These are phyloP conservation scores for Muntiacus muntjak DNA, from an alignment of 2,113 vertebrate species.

Conservation along the genomic window DNA sequence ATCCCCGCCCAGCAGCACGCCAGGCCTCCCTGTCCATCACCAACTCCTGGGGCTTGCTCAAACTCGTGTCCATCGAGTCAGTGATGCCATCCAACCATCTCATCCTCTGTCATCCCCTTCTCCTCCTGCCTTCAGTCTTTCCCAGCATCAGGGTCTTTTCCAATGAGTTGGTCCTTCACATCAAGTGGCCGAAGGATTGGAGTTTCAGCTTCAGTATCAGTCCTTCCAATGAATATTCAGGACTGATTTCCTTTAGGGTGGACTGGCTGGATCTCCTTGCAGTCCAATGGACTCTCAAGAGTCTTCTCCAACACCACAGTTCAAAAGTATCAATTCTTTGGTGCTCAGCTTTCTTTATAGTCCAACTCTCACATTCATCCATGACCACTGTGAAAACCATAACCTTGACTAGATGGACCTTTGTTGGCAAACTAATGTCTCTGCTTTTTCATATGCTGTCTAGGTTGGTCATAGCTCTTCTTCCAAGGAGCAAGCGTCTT, in stretches of 20 bases:
- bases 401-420: background rate
- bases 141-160: background rate
- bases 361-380: background rate
- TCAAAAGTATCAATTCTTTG: background rate
- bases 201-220: background rate
- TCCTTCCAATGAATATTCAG: background rate
- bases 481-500: background rate
- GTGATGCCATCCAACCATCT: background rate
- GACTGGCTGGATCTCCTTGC: background rate
- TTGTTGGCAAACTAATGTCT: background rate
- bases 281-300: background rate
- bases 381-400: background rate
- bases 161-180: rapidly evolving
- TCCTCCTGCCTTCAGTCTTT: background rate
- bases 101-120: background rate
- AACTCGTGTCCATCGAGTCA: background rate
- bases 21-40: background rate
- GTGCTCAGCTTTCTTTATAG: background rate
- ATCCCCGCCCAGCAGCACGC: background rate
- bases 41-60: background rate
- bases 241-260: background rate
- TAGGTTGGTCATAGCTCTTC: background rate
- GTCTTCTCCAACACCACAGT: background rate
- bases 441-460: background rate
- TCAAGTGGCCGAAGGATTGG: background rate